Conservation (phyloP, 2,888 invertebrate genomes). For the Orchesella flavescens region DNA sequence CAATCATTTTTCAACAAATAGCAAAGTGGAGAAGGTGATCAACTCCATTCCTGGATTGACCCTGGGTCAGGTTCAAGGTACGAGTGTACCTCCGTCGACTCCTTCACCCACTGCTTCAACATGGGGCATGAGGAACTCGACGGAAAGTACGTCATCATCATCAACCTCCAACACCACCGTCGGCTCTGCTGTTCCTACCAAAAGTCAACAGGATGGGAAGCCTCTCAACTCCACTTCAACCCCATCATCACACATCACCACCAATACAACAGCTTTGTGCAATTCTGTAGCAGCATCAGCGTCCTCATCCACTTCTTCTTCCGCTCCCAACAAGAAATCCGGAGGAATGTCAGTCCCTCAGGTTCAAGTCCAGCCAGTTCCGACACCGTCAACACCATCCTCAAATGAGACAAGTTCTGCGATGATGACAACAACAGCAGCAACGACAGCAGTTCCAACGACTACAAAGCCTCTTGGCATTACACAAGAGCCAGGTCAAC, state of each 20-base stretch:
- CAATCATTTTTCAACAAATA: conserved; percentile 59
- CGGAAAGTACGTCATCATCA: conserved; percentile 5
- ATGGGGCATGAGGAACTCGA: conserved; percentile 46
- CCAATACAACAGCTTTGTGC: neutral
- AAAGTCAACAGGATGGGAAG: neutral
- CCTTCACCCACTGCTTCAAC: conserved; percentile 42
- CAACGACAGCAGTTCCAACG: neutral
- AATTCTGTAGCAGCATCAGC: neutral
- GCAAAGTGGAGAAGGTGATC: conserved; percentile 68
- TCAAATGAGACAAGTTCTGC: neutral
- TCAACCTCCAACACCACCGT: conserved; percentile 7
- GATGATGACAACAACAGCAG: conserved; percentile 1
- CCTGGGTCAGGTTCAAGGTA: conserved; percentile 69
- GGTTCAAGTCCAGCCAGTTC: conserved; percentile 54
- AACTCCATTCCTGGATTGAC: conserved; percentile 65
- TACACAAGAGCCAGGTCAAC: conserved; percentile 26
- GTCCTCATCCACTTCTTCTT: conserved; percentile 15
- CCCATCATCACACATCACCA: neutral
- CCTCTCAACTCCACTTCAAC: neutral
- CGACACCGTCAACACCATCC: neutral
- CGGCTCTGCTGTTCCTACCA: neutral
- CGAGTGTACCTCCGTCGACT: conserved; percentile 52
- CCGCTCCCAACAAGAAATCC: neutral
- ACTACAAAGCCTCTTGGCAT: conserved; percentile 18
- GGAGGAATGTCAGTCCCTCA: conserved; percentile 36